These are phyloP conservation scores for Rhopalosiphum nymphaeae DNA, from an alignment of 2,888 invertebrate genomes.

Conservation along the genomic window DNA sequence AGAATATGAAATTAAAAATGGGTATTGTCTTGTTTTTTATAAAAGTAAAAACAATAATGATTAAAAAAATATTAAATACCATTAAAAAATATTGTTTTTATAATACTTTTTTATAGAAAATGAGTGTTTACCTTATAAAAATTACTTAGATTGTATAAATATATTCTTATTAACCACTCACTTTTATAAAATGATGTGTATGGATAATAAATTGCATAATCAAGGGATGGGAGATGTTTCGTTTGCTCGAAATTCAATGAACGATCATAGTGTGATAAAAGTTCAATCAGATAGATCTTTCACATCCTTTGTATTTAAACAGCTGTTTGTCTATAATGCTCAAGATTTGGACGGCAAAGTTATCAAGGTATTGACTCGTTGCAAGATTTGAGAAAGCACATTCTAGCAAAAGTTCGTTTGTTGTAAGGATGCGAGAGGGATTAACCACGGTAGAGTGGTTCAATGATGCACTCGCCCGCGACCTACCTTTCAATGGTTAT, in stretches of 20 bases:
- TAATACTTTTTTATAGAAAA: too few relatives aligned
- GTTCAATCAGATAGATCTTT: neutral
- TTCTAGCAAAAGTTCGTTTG: neutral
- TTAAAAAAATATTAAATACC: too few relatives aligned
- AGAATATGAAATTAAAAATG: neutral
- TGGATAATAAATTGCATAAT: neutral
- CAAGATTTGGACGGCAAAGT: neutral
- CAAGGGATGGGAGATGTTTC: neutral
- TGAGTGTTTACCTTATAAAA: neutral
- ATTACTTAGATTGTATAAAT: neutral
- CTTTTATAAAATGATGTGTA: neutral
- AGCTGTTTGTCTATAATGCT: neutral
- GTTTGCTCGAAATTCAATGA: neutral
- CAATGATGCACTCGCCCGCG: neutral
- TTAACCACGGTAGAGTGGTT: neutral
- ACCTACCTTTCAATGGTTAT: neutral
- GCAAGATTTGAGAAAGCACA: neutral
- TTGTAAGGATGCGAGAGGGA: neutral
- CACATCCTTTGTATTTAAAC: neutral
- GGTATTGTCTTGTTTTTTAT: neutral
- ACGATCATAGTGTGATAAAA: neutral
- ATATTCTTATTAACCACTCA: neutral
- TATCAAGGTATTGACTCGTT: neutral
- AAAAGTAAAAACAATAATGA: too few relatives aligned
- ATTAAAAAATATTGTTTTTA: too few relatives aligned